phyloP scores from a whole-genome alignment of 2,797 vertebrate genomes.

The Hafferia zeledoni region DNA sequence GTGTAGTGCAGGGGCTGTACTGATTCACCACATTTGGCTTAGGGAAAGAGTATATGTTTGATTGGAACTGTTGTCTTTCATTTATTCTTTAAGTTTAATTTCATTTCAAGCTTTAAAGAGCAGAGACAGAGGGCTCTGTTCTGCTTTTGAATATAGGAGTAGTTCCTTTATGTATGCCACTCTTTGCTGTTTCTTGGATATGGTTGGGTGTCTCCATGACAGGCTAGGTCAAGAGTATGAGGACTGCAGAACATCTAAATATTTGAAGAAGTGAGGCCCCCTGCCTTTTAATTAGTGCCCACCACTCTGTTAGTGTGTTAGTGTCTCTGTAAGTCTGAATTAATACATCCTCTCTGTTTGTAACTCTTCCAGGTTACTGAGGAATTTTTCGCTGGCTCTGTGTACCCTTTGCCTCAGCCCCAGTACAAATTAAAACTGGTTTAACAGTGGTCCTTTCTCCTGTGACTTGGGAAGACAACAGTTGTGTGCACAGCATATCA shows the following conservation, averaged over 20 bases:
- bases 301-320: neutral
- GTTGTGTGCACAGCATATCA: neutral
- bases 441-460: neutral
- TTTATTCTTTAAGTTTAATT: neutral
- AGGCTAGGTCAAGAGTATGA: neutral
- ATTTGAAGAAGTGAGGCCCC: neutral
- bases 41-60: neutral
- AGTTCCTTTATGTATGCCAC: neutral
- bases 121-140: neutral
- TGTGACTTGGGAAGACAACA: neutral
- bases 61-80: neutral
- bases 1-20: neutral
- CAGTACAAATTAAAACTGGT: neutral
- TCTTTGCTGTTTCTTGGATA: neutral
- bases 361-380: neutral
- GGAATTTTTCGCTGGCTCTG: neutral
- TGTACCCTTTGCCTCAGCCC: neutral
- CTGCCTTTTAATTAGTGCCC: neutral
- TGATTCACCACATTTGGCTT: neutral
- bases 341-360: neutral
- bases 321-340: neutral
- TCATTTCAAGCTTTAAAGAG: neutral
- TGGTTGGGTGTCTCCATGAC: neutral
- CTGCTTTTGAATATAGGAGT: neutral
- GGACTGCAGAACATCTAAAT: neutral